A percentile compares a stretch with the other conserved stretches of the same genome.
Evolutionary conservation across 2,888 invertebrate genomes (phyloP).

Genomic region (Dysmachus trigonus): DNA sequence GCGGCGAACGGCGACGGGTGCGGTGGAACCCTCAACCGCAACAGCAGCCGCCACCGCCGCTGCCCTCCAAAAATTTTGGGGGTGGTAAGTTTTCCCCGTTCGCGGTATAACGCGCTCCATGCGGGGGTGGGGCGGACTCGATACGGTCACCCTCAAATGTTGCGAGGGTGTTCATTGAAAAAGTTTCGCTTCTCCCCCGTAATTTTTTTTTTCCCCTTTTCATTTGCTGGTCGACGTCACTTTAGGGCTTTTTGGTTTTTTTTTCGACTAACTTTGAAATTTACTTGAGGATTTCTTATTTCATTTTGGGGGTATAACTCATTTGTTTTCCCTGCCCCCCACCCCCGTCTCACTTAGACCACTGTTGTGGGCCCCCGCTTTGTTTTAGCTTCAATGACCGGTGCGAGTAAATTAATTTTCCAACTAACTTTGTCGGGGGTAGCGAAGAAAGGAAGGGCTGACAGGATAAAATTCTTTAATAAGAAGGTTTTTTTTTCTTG

Average conservation of each 20-base stretch:
- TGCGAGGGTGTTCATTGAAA: conserved; percentile 38
- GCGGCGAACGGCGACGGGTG: not conserved
- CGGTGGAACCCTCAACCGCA: not conserved
- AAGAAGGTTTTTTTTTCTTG: not conserved
- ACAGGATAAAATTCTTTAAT: not conserved
- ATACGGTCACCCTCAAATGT: conserved; percentile 21
- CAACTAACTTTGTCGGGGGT: not conserved
- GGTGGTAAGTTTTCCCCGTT: not conserved
- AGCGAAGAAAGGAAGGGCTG: not conserved
- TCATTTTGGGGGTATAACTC: conserved; percentile 7
- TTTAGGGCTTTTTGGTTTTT: not conserved
- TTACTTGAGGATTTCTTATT: conserved; percentile 30
- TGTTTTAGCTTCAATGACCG: not conserved
- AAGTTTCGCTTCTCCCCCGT: conserved; percentile 1
- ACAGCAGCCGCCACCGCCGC: not conserved
- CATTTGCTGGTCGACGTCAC: conserved; percentile 15
- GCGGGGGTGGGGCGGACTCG: not conserved
- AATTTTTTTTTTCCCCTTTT: not conserved
- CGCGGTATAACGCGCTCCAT: not conserved
- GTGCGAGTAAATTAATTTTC: not conserved
- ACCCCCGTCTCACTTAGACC: not conserved
- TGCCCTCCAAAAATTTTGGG: not conserved
- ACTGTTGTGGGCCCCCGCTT: not conserved
- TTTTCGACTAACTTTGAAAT: not conserved
- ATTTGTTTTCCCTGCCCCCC: not conserved